phyloP scores from a whole-genome alignment of 2,113 vertebrate species.

The Pedetes capensis region DNA sequence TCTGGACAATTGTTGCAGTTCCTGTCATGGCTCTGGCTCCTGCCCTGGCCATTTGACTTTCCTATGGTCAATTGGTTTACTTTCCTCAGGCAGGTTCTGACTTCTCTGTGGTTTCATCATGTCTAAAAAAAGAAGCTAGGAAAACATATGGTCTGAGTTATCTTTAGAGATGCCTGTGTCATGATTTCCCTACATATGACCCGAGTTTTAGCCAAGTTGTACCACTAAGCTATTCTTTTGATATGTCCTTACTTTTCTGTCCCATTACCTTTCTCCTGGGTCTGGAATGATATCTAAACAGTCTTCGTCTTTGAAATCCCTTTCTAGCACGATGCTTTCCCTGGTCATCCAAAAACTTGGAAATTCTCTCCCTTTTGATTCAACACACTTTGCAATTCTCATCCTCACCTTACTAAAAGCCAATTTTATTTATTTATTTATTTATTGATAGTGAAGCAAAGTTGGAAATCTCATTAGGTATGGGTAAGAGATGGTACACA shows the following conservation, averaged over 20 bases:
- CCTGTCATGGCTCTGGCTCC: background rate
- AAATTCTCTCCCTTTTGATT: background rate
- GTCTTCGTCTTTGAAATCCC: background rate
- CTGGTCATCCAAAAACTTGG: background rate
- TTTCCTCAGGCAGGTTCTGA: background rate
- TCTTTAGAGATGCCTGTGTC: background rate
- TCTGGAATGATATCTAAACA: background rate
- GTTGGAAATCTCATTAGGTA: too few species aligned
- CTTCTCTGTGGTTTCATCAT: background rate
- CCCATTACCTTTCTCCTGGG: background rate
- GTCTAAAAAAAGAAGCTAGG: background rate
- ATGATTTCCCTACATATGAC: background rate
- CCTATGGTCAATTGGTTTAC: background rate
- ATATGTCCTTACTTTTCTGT: background rate
- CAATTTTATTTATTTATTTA: too few species aligned
- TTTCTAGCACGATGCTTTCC: background rate
- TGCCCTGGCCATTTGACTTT: background rate
- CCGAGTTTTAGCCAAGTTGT: background rate
- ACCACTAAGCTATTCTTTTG: background rate
- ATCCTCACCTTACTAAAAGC: background rate
- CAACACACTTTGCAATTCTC: background rate
- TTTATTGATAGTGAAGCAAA: too few species aligned
- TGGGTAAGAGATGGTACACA: too few species aligned
- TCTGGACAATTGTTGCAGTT: background rate
- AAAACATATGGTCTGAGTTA: background rate